These are phyloP conservation scores for Gorsachius goisagi DNA, from an alignment of 2,113 vertebrate species.

Conservation along the genomic window DNA sequence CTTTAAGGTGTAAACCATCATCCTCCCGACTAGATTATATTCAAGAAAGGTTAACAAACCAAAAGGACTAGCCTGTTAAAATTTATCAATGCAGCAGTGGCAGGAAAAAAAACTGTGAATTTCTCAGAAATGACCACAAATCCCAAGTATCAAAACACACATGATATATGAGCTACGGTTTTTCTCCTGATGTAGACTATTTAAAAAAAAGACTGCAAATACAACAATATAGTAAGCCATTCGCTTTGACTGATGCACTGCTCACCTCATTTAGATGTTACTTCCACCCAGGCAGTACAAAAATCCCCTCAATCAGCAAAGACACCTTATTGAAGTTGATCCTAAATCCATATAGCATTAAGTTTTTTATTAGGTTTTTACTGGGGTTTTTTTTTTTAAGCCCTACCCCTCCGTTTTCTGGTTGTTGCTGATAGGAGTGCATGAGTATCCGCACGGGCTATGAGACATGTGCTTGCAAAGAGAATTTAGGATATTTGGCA, in stretches of 20 bases:
- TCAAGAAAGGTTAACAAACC: background rate
- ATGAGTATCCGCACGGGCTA: background rate
- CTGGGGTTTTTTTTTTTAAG: background rate
- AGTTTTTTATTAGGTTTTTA: rapidly evolving
- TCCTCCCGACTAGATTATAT: background rate
- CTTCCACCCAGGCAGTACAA: background rate
- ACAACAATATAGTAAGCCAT: background rate
- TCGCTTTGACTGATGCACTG: background rate
- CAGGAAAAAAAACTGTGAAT: background rate
- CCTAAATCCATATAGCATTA: background rate
- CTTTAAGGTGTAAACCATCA: background rate
- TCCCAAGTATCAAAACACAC: rapidly evolving
- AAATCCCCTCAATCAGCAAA: background rate
- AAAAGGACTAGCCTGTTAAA: background rate
- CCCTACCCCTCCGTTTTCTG: background rate
- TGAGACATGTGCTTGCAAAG: background rate
- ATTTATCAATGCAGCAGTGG: background rate
- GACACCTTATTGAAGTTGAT: background rate
- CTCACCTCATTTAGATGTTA: background rate
- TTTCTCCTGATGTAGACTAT: too few relatives aligned
- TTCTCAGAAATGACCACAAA: background rate
- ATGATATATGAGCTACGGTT: background rate
- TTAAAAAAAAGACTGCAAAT: background rate
- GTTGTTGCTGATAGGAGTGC: background rate
- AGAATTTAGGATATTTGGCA: background rate